Percentiles rank a stretch among this genome's conserved stretches.
These are phyloP conservation scores for Heliothis peltigera DNA, from an alignment of 2,888 invertebrate species.

Conservation along the genomic window DNA sequence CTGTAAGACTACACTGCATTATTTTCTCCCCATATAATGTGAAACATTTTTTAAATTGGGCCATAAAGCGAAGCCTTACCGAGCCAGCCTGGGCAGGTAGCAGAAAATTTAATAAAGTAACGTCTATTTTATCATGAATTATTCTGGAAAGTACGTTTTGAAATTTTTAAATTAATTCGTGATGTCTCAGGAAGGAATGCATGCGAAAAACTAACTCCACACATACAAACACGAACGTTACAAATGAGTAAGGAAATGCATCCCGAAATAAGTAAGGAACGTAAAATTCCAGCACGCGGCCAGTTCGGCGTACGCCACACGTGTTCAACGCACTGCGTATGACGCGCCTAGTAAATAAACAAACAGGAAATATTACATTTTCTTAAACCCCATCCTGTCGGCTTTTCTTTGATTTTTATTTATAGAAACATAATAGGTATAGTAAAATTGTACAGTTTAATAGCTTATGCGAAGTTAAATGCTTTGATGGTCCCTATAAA, in stretches of 20 bases:
- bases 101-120: conserved; percentile 85
- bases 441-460: conserved; percentile 30
- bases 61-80: conserved; percentile 82
- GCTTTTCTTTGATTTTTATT: conserved; percentile 45
- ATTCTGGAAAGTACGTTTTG: conserved; percentile 72
- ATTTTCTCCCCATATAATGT: conserved; percentile 80
- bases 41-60: conserved; percentile 84
- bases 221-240: conserved; percentile 53
- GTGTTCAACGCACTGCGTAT: conserved; percentile 68
- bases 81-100: conserved; percentile 76
- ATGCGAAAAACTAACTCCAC: conserved; percentile 34
- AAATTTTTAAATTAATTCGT: conserved; percentile 69
- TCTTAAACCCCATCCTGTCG: conserved; percentile 40
- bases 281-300: conserved; percentile 73
- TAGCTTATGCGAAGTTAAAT: conserved; percentile 44
- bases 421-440: conserved; percentile 28
- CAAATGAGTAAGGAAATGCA: conserved; percentile 72
- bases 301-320: conserved; percentile 72
- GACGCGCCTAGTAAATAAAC: conserved; percentile 58
- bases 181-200: conserved; percentile 55
- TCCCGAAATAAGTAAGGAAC: conserved; percentile 76
- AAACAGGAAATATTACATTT: conserved; percentile 53
- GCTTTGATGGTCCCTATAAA: conserved; percentile 41
- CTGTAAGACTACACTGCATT: conserved; percentile 77
- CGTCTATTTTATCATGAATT: conserved; percentile 82